Evolutionary conservation across 2,113 vertebrate species (phyloP), one percentile per base, ranked within the genome.

Genomic region (Tiliqua scincoides): DNA sequence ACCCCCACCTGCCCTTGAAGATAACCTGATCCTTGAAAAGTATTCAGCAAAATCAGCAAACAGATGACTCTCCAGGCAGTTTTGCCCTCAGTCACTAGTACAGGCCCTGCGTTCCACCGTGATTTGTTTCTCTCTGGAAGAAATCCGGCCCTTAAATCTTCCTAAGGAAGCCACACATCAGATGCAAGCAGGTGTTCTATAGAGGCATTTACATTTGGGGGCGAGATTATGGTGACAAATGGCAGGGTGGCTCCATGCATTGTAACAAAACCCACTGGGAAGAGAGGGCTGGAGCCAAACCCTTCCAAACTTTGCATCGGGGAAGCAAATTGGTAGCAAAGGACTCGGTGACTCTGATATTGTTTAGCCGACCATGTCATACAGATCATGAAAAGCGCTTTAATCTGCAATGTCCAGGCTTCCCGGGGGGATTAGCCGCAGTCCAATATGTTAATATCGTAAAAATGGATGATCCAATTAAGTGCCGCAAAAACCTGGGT

Each of bases 381-480:
- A 20, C 87, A 85, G 93, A 85, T 89, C 90, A 90, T 74, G 89
- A 67, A 78, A 90, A 90, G 88, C 54, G 86, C 88, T 94, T 94
- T 94, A 94, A 94, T 94, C 92, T 92, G 89, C 88, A 91, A 84
- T 83, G 87, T 81, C 78, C 87, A 86, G 91, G 82, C 37, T 65
- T 81, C 91, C 92, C 88, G 0, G 0, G 48, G 89, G 89, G 93
- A 94, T 94, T 84, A 94, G 89, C 88, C 77, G 77, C 92, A 77
- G 88, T 88, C 88, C 88, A 85, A 82, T 83, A 88, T 88, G 92
- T 92, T 93, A 93, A 94, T 94, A 91, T 88, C 73, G 83, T 87
- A 89, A 89, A 94, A 95, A 95, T 93, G 93, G 88, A 94, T 95
- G 91, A 95, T 95, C 94, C 93, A 93, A 95, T 95, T 94, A 93